These are phyloP conservation scores for Mirza zaza DNA, from an alignment of 2,113 vertebrate genomes.

Conservation along the genomic window DNA sequence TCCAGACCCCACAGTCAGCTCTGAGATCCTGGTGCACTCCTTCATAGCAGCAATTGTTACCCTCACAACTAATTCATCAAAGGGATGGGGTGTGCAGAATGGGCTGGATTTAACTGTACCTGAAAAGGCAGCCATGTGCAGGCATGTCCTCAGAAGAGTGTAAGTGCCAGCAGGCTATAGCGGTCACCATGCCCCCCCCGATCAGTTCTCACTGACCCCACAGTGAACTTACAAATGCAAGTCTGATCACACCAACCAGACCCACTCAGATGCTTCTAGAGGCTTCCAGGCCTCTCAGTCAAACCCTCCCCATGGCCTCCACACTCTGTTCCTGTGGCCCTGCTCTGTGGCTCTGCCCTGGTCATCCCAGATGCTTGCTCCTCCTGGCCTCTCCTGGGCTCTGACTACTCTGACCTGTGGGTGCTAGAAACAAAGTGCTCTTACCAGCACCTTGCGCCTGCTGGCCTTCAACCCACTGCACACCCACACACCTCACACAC, in stretches of 20 bases:
- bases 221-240: neutral
- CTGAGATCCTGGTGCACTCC: neutral
- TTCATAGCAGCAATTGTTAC: no score
- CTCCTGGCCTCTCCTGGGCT: no score
- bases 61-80: no score
- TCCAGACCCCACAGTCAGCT: neutral
- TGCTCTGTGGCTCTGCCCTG: no score
- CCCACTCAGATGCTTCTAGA: fast-evolving
- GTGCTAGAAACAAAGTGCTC: neutral
- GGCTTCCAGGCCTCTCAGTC: neutral
- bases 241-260: neutral
- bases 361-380: neutral
- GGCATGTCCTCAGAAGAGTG: neutral
- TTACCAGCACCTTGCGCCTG: neutral
- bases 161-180: neutral
- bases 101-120: no score
- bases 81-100: neutral
- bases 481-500: neutral
- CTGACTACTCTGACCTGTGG: neutral
- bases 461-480: neutral
- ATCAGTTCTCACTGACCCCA: neutral
- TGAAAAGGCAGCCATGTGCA: neutral
- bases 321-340: no score
- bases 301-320: neutral
- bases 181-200: fast-evolving